These are phyloP conservation scores for Perca flavescens DNA, from an alignment of 2,113 vertebrate genomes.

Conservation along the genomic window DNA sequence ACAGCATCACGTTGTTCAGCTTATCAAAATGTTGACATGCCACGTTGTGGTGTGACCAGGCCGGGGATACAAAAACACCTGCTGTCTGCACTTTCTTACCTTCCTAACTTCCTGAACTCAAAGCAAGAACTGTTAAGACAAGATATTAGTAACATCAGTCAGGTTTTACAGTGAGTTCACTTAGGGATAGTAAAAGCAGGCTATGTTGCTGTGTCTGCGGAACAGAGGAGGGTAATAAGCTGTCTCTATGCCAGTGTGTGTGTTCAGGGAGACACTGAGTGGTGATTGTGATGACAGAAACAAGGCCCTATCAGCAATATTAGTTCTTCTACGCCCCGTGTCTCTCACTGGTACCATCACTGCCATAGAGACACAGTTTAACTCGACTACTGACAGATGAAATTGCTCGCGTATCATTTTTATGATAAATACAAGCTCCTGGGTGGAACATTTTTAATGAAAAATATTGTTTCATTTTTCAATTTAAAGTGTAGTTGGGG, in stretches of 20 bases:
- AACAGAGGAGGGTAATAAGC: conserved; percentile 39
- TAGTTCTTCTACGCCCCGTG: conserved; percentile 38
- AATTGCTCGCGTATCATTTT: conserved; percentile 8
- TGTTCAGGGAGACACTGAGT: conserved; percentile 49
- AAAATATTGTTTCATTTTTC: neutral
- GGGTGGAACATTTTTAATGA: neutral
- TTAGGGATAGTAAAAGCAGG: conserved; percentile 46
- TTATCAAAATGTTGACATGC: neutral
- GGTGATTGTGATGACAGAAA: conserved; percentile 63
- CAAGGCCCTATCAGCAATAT: conserved; percentile 55
- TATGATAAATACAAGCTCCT: conserved; percentile 1
- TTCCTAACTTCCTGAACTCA: conserved; percentile 21
- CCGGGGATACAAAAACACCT: neutral
- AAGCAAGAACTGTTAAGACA: neutral
- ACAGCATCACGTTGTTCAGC: no score
- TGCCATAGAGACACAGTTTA: neutral
- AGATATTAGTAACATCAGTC: conserved; percentile 58
- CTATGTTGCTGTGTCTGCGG: conserved; percentile 13
- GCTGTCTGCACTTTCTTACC: neutral
- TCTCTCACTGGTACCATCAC: conserved; percentile 63
- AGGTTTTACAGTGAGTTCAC: conserved; percentile 51
- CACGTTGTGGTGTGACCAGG: neutral
- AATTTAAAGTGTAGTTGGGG: neutral
- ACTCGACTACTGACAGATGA: conserved; percentile 3
- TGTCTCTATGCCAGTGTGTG: conserved; percentile 4